phyloP scores from a whole-genome alignment of 2,113 vertebrate genomes.

The Psittacula cyanocephala region DNA sequence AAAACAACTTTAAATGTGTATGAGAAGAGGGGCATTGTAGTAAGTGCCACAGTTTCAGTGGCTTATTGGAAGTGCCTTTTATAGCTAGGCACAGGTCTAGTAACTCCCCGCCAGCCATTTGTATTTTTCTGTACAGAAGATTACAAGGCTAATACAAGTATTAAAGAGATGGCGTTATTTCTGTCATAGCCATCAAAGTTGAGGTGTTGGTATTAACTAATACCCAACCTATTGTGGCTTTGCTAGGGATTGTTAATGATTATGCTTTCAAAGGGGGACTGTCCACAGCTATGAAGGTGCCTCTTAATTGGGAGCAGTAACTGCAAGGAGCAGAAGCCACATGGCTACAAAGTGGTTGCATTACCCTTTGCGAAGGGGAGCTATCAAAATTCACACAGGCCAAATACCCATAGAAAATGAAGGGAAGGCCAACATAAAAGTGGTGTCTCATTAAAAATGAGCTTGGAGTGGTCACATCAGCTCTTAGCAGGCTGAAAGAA shows the following conservation, averaged over 20 bases:
- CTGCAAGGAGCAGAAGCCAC: background rate
- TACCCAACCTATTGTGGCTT: background rate
- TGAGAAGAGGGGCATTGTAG: background rate
- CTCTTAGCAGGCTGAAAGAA: background rate
- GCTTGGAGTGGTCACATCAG: background rate
- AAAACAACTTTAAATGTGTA: background rate
- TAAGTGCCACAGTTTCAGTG: background rate
- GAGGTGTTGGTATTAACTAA: background rate
- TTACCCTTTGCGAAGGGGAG: background rate
- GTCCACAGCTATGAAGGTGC: background rate
- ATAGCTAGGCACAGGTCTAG: background rate
- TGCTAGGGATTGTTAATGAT: background rate
- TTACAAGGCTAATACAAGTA: background rate
- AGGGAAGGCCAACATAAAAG: background rate
- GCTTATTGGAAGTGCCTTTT: background rate
- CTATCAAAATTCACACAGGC: fast-evolving
- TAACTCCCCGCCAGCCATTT: background rate
- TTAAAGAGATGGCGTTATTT: background rate
- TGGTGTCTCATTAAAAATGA: background rate
- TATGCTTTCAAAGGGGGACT: background rate
- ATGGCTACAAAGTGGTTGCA: background rate
- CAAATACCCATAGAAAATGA: background rate
- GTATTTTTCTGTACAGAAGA: background rate
- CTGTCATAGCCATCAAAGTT: background rate
- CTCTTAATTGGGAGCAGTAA: background rate